Base-by-base conservation (phyloP, 2,113 vertebrate genomes). In the Corvus moneduloides region DNA sequence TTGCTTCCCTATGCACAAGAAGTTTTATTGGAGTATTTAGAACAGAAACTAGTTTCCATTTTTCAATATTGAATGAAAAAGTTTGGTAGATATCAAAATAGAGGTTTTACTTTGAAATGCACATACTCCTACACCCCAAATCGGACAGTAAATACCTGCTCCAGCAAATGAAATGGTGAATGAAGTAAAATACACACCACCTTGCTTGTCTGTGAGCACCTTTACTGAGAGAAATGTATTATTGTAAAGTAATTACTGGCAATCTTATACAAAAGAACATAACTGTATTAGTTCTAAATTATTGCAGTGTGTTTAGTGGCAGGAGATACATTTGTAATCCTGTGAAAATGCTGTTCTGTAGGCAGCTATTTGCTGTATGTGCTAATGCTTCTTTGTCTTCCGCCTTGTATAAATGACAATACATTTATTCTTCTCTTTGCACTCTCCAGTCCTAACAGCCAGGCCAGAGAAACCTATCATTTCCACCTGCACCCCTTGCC, bases 401-500 rank as follows among this genome's bases (percentile, higher is more conserved):
- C 66, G 84, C 15, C 67, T 80, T 15, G 16, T 71, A 26, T 49
- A 80, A 90, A 81, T 84, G 88, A 78, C 68, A 86, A 81, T 77
- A 52, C 26, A 30, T 80, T 86, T 64, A 64, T 90, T 96, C 64
- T 83, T 71, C 80, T 87, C 62, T 66, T 62, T 74, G 48, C 64
- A 30, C 81, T 84, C 76, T 69, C 52, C 75, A 90, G 33, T 78
- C 64, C 52, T 62, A 90, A 78, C 35, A 83, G 59, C 24, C 33
- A 64, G 93, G 68, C 43, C 85, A 93, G 82, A 86, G 74, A 95
- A 94, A 78, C 82, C 72, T 77, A 3, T 94, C 28, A 89, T 95
- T 96, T 93, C 83, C 76, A 27, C 84, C 85, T 81, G 69, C 51
- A 30, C 46, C 44, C 72, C 35, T 66, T 35, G 19, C 54, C 12